Conservation (phyloP, 1,140 invertebrate species). For the Drosophila seguyi region DNA sequence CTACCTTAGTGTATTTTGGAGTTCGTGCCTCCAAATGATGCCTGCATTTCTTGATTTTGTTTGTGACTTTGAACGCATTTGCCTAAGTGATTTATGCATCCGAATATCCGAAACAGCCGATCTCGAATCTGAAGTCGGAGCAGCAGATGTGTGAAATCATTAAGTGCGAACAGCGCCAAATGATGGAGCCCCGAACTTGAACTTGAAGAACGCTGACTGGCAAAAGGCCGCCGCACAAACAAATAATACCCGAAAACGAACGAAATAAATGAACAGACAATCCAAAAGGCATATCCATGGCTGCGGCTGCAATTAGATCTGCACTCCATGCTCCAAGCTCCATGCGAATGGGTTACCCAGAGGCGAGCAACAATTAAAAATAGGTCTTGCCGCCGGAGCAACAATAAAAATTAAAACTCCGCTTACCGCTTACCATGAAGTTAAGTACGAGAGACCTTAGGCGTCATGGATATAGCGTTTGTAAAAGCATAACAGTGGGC, state of each 20-base stretch:
- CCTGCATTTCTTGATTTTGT: constrained; percentile 30
- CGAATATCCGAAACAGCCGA: constrained; percentile 16
- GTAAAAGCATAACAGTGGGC: neutral
- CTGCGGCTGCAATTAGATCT: constrained; percentile 73
- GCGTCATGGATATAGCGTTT: constrained; percentile 27
- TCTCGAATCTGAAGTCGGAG: constrained; percentile 30
- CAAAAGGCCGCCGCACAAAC: constrained; percentile 39
- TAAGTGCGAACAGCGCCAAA: constrained; percentile 77
- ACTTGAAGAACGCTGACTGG: constrained; percentile 69
- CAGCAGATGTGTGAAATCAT: constrained; percentile 65
- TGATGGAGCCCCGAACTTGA: constrained; percentile 64
- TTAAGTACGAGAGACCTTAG: constrained; percentile 66
- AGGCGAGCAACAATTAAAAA: constrained; percentile 68
- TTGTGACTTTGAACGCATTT: constrained; percentile 76
- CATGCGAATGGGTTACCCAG: constrained; percentile 55
- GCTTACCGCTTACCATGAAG: constrained; percentile 80
- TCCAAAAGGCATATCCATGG: constrained; percentile 43
- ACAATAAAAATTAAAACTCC: constrained; percentile 49
- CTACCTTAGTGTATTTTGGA: constrained; percentile 10
- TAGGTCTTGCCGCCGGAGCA: constrained; percentile 47
- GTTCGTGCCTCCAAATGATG: neutral
- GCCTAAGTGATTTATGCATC: constrained; percentile 67
- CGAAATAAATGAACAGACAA: constrained; percentile 20
- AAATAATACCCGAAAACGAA: constrained; percentile 32
- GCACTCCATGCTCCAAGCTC: constrained; percentile 38